Conservation (phyloP, 2,888 invertebrate genomes). For the Exocentrus adspersus region DNA sequence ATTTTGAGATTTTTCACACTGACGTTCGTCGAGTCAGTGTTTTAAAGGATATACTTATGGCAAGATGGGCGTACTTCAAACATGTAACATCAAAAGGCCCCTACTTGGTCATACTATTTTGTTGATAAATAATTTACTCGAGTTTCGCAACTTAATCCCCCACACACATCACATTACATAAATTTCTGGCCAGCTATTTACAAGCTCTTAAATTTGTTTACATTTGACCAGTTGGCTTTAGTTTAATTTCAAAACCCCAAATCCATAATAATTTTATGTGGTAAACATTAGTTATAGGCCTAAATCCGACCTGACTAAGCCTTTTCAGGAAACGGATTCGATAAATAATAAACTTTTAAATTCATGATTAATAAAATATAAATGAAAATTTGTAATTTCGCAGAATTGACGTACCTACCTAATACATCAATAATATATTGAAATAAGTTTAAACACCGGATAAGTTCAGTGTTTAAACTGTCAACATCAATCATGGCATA, state of each 20-base stretch:
- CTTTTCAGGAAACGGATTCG: background rate
- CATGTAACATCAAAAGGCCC: too few species aligned
- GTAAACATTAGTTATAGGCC: slow-evolving; percentile 6
- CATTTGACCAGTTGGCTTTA: background rate
- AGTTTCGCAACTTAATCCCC: background rate
- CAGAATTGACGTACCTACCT: too few species aligned
- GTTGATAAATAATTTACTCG: background rate
- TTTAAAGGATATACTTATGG: too few species aligned
- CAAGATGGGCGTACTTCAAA: too few species aligned
- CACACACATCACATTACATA: background rate
- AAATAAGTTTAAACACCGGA: too few species aligned
- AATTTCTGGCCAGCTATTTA: background rate
- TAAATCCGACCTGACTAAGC: slow-evolving; percentile 1
- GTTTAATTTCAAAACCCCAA: background rate
- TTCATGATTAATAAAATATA: too few species aligned
- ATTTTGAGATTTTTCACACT: too few species aligned
- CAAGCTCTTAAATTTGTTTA: background rate
- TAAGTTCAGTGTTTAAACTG: too few species aligned
- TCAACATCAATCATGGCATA: too few species aligned
- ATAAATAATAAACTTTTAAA: slow-evolving; percentile 8
- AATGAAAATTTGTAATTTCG: too few species aligned
- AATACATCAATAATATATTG: too few species aligned
- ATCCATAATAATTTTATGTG: slow-evolving; percentile 7
- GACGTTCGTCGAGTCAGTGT: too few species aligned
- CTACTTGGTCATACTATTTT: background rate